Evolutionary conservation across 2,797 vertebrate genomes (phyloP).

Genomic region (Mycteria americana): DNA sequence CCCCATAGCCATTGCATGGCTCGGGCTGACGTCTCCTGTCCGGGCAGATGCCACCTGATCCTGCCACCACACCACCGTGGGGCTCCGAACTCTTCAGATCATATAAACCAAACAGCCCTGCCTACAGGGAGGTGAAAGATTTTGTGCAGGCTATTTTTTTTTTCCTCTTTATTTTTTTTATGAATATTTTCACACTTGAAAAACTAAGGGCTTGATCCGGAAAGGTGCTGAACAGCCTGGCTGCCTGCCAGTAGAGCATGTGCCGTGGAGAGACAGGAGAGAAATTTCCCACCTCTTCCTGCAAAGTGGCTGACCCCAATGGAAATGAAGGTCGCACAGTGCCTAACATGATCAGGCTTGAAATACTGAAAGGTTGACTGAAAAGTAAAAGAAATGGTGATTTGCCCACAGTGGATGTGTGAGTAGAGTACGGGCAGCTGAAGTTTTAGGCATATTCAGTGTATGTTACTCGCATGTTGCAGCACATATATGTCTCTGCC

Average conservation of each 20-base stretch:
- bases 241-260: background rate
- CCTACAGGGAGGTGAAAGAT: background rate
- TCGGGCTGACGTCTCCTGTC: background rate
- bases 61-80: rapidly evolving
- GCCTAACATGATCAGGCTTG: background rate
- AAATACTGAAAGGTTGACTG: background rate
- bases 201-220: background rate
- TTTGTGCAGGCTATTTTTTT: background rate
- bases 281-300: background rate
- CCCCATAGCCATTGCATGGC: background rate
- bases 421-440: background rate
- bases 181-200: background rate
- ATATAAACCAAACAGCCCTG: background rate
- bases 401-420: background rate
- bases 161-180: rapidly evolving
- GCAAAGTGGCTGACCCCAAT: background rate
- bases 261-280: rapidly evolving
- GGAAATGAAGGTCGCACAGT: background rate
- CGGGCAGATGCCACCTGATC: background rate
- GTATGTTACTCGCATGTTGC: background rate
- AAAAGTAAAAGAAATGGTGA: background rate
- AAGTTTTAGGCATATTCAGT: background rate
- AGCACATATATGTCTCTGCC: background rate
- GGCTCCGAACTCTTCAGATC: background rate
- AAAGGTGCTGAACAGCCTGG: background rate